These are phyloP conservation scores for Apodemus speciosus DNA, from an alignment of 2,113 vertebrate genomes.

Conservation along the genomic window DNA sequence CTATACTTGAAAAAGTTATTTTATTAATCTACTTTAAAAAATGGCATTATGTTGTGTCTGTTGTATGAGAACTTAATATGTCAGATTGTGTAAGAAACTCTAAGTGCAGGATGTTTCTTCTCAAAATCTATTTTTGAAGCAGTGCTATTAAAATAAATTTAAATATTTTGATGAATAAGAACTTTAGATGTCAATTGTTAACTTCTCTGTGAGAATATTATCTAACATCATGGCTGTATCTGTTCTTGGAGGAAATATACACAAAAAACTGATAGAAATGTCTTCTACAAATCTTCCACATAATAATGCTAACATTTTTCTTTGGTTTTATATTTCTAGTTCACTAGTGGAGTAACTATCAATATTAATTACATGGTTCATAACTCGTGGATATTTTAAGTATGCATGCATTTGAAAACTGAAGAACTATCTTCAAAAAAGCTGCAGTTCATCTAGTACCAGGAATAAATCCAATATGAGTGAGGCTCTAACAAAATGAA, in stretches of 20 bases:
- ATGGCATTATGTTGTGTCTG: background rate
- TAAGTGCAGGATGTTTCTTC: background rate
- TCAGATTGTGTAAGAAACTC: background rate
- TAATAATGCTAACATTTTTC: background rate
- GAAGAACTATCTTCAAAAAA: background rate
- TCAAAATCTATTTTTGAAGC: slow-evolving; percentile 8
- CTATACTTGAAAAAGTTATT: background rate
- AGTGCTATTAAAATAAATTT: background rate
- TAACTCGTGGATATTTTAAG: background rate
- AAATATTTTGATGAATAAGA: slow-evolving; percentile 16
- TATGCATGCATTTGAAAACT: background rate
- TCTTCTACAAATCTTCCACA: background rate
- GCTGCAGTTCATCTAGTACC: background rate
- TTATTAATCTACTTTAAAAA: background rate
- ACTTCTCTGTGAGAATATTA: background rate
- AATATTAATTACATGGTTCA: background rate
- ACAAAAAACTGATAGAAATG: background rate
- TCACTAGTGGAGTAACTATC: background rate
- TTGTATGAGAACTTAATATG: background rate
- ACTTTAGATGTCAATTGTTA: background rate
- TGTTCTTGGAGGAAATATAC: background rate
- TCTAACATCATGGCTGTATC: background rate
- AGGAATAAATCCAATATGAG: background rate
- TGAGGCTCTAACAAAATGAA: background rate
- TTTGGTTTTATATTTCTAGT: background rate